Percentiles rank a stretch among this genome's conserved stretches.
Evolutionary conservation across 2,888 invertebrate genomes (phyloP).

Genomic region (Yponomeuta cagnagella): DNA sequence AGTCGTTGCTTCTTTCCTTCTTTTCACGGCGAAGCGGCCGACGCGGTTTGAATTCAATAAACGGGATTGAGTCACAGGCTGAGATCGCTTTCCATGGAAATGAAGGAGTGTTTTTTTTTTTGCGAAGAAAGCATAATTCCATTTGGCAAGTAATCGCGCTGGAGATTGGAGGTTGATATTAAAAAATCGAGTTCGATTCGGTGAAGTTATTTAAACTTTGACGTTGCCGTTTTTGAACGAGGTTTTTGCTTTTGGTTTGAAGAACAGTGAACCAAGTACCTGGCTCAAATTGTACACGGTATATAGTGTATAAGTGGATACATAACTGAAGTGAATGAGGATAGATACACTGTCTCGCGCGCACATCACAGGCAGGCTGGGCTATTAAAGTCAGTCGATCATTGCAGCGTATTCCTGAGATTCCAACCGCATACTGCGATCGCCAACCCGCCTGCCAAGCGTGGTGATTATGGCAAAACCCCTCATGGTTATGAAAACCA

Average conservation of each 20-base stretch:
- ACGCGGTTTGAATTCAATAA: constrained; percentile 68
- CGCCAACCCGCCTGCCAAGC: too few relatives aligned
- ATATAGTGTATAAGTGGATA: too few relatives aligned
- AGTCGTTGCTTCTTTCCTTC: constrained; percentile 28
- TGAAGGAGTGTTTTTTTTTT: constrained; percentile 49
- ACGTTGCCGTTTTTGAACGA: not conserved
- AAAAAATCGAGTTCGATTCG: constrained; percentile 32
- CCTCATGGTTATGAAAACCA: too few relatives aligned
- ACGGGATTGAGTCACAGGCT: constrained; percentile 39
- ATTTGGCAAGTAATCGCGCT: constrained; percentile 43
- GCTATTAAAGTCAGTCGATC: too few relatives aligned
- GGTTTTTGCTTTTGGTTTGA: not conserved
- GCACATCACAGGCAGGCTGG: too few relatives aligned
- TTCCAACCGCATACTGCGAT: too few relatives aligned
- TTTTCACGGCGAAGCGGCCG: constrained; percentile 29
- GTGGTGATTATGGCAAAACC: too few relatives aligned
- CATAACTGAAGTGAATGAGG: too few relatives aligned
- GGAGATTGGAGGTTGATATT: constrained; percentile 43
- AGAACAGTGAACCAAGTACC: not conserved
- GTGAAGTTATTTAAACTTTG: constrained; percentile 24
- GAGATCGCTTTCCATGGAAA: constrained; percentile 59
- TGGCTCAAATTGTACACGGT: not conserved
- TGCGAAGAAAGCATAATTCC: constrained; percentile 44
- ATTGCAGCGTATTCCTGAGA: too few relatives aligned
- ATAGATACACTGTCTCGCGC: too few relatives aligned